Base-by-base conservation (phyloP, 2,113 vertebrate genomes). In the Motacilla tschutschensis region DNA sequence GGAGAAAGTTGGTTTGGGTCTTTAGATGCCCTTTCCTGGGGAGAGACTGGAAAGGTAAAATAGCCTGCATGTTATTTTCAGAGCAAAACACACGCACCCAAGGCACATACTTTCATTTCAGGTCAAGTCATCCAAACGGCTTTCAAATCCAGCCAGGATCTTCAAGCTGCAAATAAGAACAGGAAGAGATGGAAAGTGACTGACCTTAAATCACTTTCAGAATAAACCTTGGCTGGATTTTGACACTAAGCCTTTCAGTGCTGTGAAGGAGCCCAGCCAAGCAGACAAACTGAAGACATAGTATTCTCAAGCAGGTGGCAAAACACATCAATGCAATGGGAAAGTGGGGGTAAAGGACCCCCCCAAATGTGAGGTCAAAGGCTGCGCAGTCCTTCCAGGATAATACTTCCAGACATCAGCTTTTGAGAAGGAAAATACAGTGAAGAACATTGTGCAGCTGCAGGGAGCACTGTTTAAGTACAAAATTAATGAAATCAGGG, bases 1-100 rank as follows among this genome's bases (percentile, higher is more conserved):
- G 24, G 14, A 62, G 40, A 59, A 88, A 35, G 17, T 0, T 1
- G 2, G 8, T 36, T 85, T 59, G 19, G 3, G 13, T 60, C 29
- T 41, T 54, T 5, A 44, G 13, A 8, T 48, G 11, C 7, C 4
- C 21, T 63, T 17, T n/a, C 26, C 28, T 4, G 5, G 5, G 5
- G 13, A 75, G 11, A 38, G 21, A 51, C 2, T 58, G 24, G 20
- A 51, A 75, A 81, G 22, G 6, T 28, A 53, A 59, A 36, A 75
- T 17, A 57, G 14, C 4, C 8, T 35, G 14, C 17, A 20, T 43
- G 20, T 25, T 51, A 5, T 74, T 78, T 83, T 71, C 70, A 81
- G 57, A 67, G 14, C 77, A 77, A 51, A 36, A 62, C 9, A 19
- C 1, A 1, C 8, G 8, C 8, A 71, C 10, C 5, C 0, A 0